Conservation (phyloP, 2,888 invertebrate genomes). For the Chloroclysta siterata region DNA sequence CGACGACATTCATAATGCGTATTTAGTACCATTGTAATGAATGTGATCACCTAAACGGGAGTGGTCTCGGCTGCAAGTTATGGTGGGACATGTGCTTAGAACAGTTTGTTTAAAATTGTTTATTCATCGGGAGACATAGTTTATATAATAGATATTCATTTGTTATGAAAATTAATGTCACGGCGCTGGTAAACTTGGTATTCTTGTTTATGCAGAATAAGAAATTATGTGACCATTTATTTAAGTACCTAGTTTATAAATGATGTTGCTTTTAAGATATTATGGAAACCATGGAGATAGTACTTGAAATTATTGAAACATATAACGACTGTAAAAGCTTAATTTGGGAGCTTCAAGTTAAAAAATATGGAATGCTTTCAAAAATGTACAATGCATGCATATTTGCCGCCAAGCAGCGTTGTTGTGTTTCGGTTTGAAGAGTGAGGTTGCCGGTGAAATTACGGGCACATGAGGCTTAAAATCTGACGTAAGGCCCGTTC, state of each 20-base stretch:
- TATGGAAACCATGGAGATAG: no score
- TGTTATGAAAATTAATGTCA: conserved; percentile 30
- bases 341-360: no score
- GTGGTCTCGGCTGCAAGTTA: conserved; percentile 37
- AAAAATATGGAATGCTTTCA: no score
- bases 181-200: conserved; percentile 3
- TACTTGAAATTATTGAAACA: no score
- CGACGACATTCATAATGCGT: conserved; percentile 68
- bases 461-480: no score
- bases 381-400: no score
- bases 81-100: conserved; percentile 33
- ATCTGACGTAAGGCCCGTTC: no score
- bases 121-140: conserved; percentile 28
- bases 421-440: no score
- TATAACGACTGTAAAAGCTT: no score
- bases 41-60: conserved; percentile 62
- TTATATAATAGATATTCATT: conserved; percentile 26
- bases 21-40: conserved; percentile 71
- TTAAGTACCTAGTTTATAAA: neutral
- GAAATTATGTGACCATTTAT: conserved; percentile 3
- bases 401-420: no score
- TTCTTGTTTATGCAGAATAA: conserved; percentile 10
- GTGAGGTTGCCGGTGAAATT: no score
- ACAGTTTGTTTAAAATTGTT: conserved; percentile 35
- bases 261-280: no score